A percentile compares a stretch with the other conserved stretches of the same genome.
Conservation (phyloP, 2,797 vertebrate species). For the Hylomyscus alleni region DNA sequence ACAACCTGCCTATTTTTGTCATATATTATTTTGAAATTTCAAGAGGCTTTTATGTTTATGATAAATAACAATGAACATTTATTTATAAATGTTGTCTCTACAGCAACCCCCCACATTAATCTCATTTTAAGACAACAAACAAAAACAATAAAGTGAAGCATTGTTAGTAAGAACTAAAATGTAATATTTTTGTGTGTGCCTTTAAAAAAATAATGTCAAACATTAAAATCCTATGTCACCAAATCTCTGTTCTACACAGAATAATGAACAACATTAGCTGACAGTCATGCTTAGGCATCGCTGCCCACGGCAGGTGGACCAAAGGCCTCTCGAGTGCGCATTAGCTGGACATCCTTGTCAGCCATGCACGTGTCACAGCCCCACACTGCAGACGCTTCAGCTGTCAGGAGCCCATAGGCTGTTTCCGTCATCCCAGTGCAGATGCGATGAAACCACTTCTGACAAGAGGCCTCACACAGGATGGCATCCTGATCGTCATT, state of each 20-base stretch:
- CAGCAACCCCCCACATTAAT: slow-evolving; percentile 63
- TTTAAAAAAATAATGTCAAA: slow-evolving; percentile 75
- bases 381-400: slow-evolving; percentile 92
- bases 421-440: slow-evolving; percentile 94
- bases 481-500: slow-evolving; percentile 94
- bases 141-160: slow-evolving; percentile 74
- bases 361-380: slow-evolving; percentile 93
- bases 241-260: slow-evolving; percentile 51
- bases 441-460: slow-evolving; percentile 93
- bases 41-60: slow-evolving; percentile 77
- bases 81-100: slow-evolving; percentile 70
- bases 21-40: slow-evolving; percentile 76
- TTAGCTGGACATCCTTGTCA: slow-evolving; percentile 90
- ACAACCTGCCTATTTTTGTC: slow-evolving; percentile 73
- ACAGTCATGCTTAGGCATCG: slow-evolving; percentile 81
- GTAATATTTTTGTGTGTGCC: slow-evolving; percentile 59
- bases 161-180: slow-evolving; percentile 79
- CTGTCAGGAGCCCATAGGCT: slow-evolving; percentile 92
- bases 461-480: slow-evolving; percentile 93
- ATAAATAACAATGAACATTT: slow-evolving; percentile 70
- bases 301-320: slow-evolving; percentile 81
- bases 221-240: slow-evolving; percentile 67
- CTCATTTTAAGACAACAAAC: slow-evolving; percentile 67
- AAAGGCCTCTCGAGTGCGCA: slow-evolving; percentile 88
- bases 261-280: neutral